Evolutionary conservation across 1,140 invertebrate species (phyloP), one percentile per base, ranked within the genome.

Genomic region (Drosophila fuyamai): DNA sequence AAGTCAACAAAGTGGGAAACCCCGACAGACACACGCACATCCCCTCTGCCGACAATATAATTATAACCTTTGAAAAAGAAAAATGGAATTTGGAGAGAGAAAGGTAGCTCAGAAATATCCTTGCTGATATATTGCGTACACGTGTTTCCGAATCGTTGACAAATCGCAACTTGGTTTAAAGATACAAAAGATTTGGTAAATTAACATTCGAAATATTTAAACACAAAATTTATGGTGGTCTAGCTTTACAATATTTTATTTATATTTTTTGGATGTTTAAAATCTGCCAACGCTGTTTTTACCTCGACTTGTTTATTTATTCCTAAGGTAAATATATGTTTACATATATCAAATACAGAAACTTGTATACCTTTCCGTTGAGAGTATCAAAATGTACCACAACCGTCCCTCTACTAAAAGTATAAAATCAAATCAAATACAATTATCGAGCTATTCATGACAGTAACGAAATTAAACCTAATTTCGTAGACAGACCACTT

Each of bases 1-100:
- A 88, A 88, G 74, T 72, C 70, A 76, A 76, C 71, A 68, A 81
- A 88, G 61, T 76, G 81, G 43, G 61, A 60, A 81, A 78, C 61
- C 61, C 81, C 72, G 55, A 76, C 35, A 57, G 9, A 35, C 36
- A 46, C 47, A 60, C 47, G n/a, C 41, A 53, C 27, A 47, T 16
- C 18, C 44, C 27, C 27, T 16, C 47, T 27, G 32, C 16, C 29
- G n/a, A 58, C 48, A 29, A 47, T 32, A 32, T 32, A 16, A 44
- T 14, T 32, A 32, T 32, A 51, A 27, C 23, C 56, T 67, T 40
- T 7, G 12, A 10, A 14, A 41, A 43, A 32, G 36, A 23, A 59
- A 23, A 8, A 36, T 7, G 0, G 16, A 16, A 16, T 40, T 27
- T 7, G 14, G 12, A 14, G 14, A 16, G n/a, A 13, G 10, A 23